phyloP scores from a whole-genome alignment of 2,888 invertebrate genomes.

The Chymomyza amoena region DNA sequence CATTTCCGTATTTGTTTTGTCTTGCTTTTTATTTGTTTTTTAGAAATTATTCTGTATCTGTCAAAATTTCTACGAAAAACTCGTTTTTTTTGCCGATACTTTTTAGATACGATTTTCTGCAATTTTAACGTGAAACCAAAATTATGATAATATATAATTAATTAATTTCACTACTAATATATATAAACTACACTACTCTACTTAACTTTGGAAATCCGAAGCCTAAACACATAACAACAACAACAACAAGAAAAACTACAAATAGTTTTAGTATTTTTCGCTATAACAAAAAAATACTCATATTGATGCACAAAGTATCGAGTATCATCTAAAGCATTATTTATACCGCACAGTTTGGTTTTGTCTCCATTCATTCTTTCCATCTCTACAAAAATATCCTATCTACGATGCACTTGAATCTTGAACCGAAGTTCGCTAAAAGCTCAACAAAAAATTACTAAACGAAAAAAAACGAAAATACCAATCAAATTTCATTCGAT shows the following conservation, averaged over 20 bases:
- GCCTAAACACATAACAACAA: constrained; percentile 15
- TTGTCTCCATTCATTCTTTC: no score
- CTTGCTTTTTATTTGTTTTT: not conserved
- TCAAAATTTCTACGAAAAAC: not conserved
- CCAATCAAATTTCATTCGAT: no score
- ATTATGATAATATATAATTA: not conserved
- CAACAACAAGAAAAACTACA: not conserved
- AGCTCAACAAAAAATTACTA: no score
- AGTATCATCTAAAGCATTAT: no score
- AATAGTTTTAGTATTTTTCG: not conserved
- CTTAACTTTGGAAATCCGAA: not conserved
- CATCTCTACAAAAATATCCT: no score
- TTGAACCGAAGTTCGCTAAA: no score
- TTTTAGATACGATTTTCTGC: constrained; percentile 78
- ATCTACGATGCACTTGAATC: no score
- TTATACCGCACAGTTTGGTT: no score
- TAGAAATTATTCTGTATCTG: not conserved
- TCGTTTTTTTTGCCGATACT: constrained; percentile 47
- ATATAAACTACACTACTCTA: not conserved
- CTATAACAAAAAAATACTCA: no score
- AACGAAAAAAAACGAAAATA: no score
- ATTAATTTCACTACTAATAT: not conserved
- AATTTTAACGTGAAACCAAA: constrained; percentile 76
- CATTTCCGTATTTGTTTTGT: not conserved
- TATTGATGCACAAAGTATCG: no score